phyloP scores from a whole-genome alignment of 2,113 vertebrate species.

The Ranitomeya imitator region DNA sequence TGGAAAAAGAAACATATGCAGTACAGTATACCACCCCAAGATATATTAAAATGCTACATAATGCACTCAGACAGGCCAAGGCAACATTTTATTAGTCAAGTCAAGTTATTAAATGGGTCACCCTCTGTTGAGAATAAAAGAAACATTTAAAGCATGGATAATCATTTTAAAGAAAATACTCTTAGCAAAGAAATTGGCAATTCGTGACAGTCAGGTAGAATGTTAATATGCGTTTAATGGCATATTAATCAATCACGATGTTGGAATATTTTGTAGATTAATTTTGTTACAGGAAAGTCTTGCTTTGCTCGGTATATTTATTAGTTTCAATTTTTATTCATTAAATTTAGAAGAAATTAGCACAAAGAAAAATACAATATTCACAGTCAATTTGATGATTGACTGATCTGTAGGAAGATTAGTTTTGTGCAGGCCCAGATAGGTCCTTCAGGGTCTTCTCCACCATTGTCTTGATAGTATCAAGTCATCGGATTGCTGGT shows the following conservation, averaged over 20 bases:
- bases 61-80: neutral
- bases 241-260: neutral
- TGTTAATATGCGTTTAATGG: neutral
- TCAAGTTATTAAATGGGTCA: neutral
- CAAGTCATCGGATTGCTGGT: no score
- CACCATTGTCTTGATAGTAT: no score
- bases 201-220: neutral
- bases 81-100: neutral
- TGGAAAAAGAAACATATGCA: no score
- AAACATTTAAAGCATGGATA: neutral
- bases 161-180: neutral
- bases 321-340: neutral
- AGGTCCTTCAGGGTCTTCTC: no score
- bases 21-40: no score
- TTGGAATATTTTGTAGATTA: neutral
- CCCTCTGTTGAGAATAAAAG: neutral
- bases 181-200: neutral
- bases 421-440: no score
- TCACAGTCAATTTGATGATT: neutral
- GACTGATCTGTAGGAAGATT: no score
- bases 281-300: conserved; percentile 3
- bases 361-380: neutral
- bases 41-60: no score
- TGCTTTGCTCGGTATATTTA: neutral
- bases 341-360: neutral